Evolutionary conservation across 2,797 vertebrate species (phyloP).

Genomic region (Geotrypetes seraphini): DNA sequence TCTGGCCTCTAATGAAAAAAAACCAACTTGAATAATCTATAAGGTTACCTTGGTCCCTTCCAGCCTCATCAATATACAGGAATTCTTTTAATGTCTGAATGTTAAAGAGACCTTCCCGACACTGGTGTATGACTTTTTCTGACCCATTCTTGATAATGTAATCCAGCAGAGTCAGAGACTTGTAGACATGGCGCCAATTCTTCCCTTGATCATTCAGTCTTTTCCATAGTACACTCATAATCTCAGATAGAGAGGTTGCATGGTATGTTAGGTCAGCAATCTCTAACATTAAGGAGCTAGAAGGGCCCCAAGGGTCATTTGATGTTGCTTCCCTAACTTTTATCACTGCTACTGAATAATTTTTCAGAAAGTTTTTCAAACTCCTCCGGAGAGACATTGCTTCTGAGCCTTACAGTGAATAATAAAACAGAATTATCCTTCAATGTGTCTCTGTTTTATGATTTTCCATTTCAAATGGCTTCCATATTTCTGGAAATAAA

Average conservation of each 20-base stretch:
- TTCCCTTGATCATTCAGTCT: constrained; percentile 29
- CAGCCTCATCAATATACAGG: constrained; percentile 24
- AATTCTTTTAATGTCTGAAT: constrained; percentile 27
- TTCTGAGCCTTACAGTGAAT: no score
- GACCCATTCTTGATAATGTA: constrained; percentile 41
- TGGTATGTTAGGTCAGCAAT: constrained; percentile 33
- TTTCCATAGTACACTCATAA: constrained; percentile 25
- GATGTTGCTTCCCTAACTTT: constrained; percentile 43
- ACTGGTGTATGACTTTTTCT: constrained; percentile 30
- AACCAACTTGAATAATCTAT: constrained; percentile 13
- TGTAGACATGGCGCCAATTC: constrained; percentile 37
- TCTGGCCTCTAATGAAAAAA: no score
- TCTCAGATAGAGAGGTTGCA: constrained; percentile 25
- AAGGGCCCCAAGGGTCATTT: constrained; percentile 22
- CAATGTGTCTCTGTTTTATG: constrained; percentile 14
- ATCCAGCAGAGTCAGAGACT: constrained; percentile 27
- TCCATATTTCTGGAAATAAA: constrained; percentile 19
- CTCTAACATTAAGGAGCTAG: constrained; percentile 27
- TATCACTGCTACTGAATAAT: constrained; percentile 37
- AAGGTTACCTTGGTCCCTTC: constrained; percentile 38
- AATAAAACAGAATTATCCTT: no score
- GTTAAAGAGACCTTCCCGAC: constrained; percentile 24
- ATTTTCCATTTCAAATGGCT: constrained; percentile 16
- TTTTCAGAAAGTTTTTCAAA: constrained; percentile 41
- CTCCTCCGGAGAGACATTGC: constrained; percentile 35